Evolutionary conservation across 2,888 invertebrate genomes (phyloP).

Genomic region (Melitaea athalia): DNA sequence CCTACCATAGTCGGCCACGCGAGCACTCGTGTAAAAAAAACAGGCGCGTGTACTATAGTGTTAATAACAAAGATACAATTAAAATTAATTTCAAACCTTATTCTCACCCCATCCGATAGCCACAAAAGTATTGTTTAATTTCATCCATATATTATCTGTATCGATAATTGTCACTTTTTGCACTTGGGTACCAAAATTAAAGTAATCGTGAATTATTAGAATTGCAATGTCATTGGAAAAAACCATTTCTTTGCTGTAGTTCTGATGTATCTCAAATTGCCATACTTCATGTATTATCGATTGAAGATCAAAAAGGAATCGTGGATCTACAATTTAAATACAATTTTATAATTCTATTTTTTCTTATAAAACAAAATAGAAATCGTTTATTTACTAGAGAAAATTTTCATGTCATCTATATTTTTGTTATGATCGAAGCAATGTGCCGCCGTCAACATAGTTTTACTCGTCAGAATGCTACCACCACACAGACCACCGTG

Average conservation of each 20-base stretch:
- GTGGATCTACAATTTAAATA: slow-evolving; percentile 43
- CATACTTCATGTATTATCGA: slow-evolving; percentile 45
- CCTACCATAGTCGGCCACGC: no score
- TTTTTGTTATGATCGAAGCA: slow-evolving; percentile 52
- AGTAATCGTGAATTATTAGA: slow-evolving; percentile 45
- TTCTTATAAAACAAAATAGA: not conserved
- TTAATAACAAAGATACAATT: no score
- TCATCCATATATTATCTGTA: slow-evolving; percentile 46
- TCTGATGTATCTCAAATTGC: slow-evolving; percentile 46
- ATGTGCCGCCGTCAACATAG: slow-evolving; percentile 54
- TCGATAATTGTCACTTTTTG: slow-evolving; percentile 44
- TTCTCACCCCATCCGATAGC: slow-evolving; percentile 55
- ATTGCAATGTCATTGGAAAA: slow-evolving; percentile 52
- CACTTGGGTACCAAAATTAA: slow-evolving; percentile 41
- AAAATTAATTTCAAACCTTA: slow-evolving; percentile 42
- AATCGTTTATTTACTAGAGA: slow-evolving; percentile 43
- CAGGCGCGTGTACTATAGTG: no score
- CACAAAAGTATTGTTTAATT: slow-evolving; percentile 46
- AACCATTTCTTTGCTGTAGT: slow-evolving; percentile 42
- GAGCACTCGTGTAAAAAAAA: no score
- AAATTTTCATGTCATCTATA: slow-evolving; percentile 49
- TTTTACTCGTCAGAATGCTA: slow-evolving; percentile 48
- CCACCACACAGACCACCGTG: slow-evolving; percentile 50
- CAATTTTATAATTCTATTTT: not conserved
- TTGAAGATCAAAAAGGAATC: slow-evolving; percentile 42